Percentiles rank a stretch among this genome's conserved stretches.
These are phyloP conservation scores for Numenius phaeopus DNA, from an alignment of 2,797 vertebrate species.

Conservation along the genomic window DNA sequence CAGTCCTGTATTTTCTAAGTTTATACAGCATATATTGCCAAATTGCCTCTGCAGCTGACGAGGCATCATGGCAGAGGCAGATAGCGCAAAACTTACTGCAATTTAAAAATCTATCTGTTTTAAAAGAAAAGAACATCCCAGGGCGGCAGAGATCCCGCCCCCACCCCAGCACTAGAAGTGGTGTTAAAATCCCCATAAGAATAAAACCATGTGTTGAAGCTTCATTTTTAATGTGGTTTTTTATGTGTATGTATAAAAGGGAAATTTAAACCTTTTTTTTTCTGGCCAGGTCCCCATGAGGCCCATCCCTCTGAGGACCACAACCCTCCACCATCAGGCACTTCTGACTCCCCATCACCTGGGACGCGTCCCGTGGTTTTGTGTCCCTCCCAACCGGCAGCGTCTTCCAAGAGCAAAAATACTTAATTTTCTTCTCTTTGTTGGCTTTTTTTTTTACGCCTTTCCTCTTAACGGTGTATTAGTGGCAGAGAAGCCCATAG, in stretches of 20 bases:
- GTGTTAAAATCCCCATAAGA: accelerated
- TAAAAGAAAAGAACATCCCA: neutral
- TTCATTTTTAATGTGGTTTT: neutral
- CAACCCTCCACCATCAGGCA: accelerated
- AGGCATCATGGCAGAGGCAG: neutral
- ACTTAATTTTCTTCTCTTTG: neutral
- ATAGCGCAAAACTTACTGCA: too few species aligned
- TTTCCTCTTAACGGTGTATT: neutral
- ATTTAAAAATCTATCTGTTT: too few species aligned
- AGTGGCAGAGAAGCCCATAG: neutral
- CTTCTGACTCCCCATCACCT: neutral
- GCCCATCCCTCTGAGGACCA: neutral
- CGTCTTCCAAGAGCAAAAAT: neutral
- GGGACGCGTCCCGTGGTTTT: accelerated
- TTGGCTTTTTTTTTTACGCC: neutral
- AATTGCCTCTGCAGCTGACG: neutral
- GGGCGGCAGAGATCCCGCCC: neutral
- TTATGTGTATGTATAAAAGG: neutral
- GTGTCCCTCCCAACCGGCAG: neutral
- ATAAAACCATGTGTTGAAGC: accelerated
- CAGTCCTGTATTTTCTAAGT: neutral
- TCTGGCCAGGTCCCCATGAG: neutral
- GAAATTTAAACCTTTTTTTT: neutral
- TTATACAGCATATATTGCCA: neutral
- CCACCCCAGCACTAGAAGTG: too few species aligned